These are phyloP conservation scores for Apodemia zela DNA, from an alignment of 2,888 invertebrate genomes.

Conservation along the genomic window DNA sequence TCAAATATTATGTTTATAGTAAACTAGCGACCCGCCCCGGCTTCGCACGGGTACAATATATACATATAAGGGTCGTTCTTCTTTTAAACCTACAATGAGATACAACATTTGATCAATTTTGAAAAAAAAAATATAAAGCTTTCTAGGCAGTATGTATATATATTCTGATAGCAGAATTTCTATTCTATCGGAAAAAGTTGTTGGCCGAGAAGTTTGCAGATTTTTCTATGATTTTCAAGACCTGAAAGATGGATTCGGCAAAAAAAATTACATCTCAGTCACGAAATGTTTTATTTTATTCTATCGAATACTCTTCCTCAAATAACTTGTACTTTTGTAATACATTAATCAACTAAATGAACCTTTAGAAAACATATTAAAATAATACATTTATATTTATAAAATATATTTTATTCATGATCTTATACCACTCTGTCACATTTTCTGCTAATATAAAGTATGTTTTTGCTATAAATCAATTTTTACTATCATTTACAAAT, in stretches of 20 bases:
- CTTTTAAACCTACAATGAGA: too few species aligned
- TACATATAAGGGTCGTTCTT: too few species aligned
- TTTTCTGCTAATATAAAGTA: neutral
- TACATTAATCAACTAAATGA: neutral
- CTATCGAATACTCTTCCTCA: conserved; percentile 25
- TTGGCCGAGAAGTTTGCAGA: conserved; percentile 22
- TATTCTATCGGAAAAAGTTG: neutral
- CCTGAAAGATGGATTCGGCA: conserved; percentile 22
- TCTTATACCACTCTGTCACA: conserved; percentile 18
- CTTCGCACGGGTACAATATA: too few species aligned
- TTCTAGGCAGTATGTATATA: neutral
- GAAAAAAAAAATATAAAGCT: neutral
- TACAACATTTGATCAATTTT: neutral
- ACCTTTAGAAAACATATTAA: neutral
- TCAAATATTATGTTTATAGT: too few species aligned
- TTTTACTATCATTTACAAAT: conserved; percentile 23
- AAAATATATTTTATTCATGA: neutral
- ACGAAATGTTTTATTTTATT: conserved; percentile 28
- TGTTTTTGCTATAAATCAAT: neutral
- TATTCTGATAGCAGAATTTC: neutral
- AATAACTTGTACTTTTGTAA: conserved; percentile 25
- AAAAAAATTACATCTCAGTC: conserved; percentile 26
- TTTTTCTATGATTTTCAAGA: conserved; percentile 26
- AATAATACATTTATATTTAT: too few species aligned
- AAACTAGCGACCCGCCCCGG: too few species aligned